Evolutionary conservation across 2,888 invertebrate species (phyloP), one percentile per base, ranked within the genome.

Genomic region (Hydraecia micacea): DNA sequence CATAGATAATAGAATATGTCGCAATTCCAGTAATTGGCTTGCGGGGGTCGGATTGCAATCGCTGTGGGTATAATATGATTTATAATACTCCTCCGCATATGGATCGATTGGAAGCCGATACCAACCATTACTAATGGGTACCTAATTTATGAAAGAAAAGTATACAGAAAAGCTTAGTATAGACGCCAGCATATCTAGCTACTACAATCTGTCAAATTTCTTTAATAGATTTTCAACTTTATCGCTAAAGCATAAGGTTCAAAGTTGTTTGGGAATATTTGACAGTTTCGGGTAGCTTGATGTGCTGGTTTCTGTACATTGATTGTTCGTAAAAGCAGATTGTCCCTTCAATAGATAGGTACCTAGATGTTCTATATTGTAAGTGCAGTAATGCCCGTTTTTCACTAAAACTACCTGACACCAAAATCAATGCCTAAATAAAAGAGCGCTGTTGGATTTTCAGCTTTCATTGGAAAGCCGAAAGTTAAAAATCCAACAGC

Each of bases 11-110:
- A 13, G 13, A 63, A 63, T 36, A 80, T 78, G 28, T 55, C 36
- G 11, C 13, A 46, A 55, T 39, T 60, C 21, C 28, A 70, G 71
- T 80, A 63, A 80, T 80, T 71, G 71, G 63, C 46, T 55, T 28
- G 72, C 25, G 52, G 36, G 55, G 78, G 36, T 80, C 63, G 36
- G 28, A 46, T 79, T 71, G 63, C 63, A 63, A 55, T 46, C 80
- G 36, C 80, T 71, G 36, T 36, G 72, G 72, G 55, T 46, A 39
- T 80, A 65, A 55, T 55, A 39, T 71, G 36, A 80, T 55, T 55
- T 70, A 60, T 52, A 36, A 13, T 72, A 72, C 55, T 79, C 36
- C 63, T 13, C 28, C 63, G 63, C 28, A 15, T 80, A 11, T n/a
- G 8, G 80, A 36, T 15, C 63, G 28, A 39, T 46, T 65, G 55